Evolutionary conservation across 2,797 vertebrate genomes (phyloP).

Genomic region (Sylvia borin): DNA sequence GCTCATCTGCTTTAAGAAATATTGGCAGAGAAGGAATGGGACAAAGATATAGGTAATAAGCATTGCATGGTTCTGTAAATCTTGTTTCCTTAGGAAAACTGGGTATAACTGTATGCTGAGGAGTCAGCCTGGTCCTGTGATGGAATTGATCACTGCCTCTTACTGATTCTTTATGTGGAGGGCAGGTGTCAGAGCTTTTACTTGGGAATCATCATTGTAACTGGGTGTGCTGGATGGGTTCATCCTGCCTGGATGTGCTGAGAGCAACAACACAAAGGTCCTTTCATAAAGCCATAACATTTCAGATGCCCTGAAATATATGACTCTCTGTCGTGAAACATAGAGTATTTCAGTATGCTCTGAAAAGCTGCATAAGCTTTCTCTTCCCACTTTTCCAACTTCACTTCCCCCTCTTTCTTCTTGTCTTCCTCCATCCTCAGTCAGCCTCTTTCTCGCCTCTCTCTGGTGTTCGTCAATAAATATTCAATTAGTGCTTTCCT

Average conservation of each 20-base stretch:
- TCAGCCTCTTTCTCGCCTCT: neutral
- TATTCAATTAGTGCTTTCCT: conserved; percentile 61
- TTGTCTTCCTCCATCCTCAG: neutral
- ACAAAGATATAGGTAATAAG: neutral
- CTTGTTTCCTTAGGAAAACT: neutral
- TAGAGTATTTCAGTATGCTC: neutral
- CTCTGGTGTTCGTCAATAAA: conserved; percentile 47
- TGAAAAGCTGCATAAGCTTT: neutral
- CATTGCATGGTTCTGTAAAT: neutral
- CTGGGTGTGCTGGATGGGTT: neutral
- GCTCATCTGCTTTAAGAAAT: neutral
- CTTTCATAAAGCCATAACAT: neutral
- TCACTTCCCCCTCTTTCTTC: neutral
- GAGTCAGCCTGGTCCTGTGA: neutral
- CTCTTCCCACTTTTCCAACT: neutral
- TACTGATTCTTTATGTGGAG: neutral
- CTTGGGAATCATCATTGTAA: neutral
- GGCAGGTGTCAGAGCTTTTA: neutral
- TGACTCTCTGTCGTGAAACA: neutral
- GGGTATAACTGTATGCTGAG: neutral
- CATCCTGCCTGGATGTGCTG: neutral
- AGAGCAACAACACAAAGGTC: neutral
- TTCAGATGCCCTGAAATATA: neutral
- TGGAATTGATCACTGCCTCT: neutral
- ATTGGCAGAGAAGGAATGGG: neutral